Evolutionary conservation across 2,888 invertebrate species (phyloP), one percentile per base, ranked within the genome.

Genomic region (Hirtodrosophila duncani): DNA sequence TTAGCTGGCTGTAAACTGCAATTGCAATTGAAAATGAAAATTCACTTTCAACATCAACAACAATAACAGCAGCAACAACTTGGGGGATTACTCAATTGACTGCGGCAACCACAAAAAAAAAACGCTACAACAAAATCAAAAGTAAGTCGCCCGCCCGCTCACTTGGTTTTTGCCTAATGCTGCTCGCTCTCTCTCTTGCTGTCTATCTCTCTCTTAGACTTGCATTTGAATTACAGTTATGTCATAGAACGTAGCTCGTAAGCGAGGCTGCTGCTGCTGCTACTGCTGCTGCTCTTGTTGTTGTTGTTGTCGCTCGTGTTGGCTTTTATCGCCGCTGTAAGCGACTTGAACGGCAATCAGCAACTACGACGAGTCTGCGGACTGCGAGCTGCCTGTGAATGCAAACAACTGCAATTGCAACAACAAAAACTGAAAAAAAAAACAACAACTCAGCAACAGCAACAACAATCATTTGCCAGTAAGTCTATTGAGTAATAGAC

Each of bases 161-260:
- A 39, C 20, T 33, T 4, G 11, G 20, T 14, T 23, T 10, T 16
- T 30, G 14, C 16, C 17, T 16, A 30, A n/a, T 30, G 16, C 11
- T 24, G 13, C 23, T 16, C 21, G 36, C 44, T 44, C 38, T 17
- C 48, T 36, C 50, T 41, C 31, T 38, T 34, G 23, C 41, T 39
- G 39, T 45, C 23, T 4, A n/a, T 17, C 51, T 42, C 26, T 42
- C 57, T 18, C 38, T 39, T 31, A 23, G 31, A 39, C 29, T 18
- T 29, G 48, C 56, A 36, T 78, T 81, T 70, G 71, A 67, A 68
- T 71, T 67, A 81, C 79, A 81, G 75, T 75, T 75, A 75, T 75
- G 75, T 75, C 75, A 75, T 75, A 75, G 75, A 75, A 81, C 81
- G 64, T 62, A 65, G 63, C 43, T 51, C 36, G 55, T 53, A 66